Percentiles rank a stretch among this genome's conserved stretches.
Evolutionary conservation across 2,888 invertebrate genomes (phyloP).

Genomic region (Eupithecia pulchellata): DNA sequence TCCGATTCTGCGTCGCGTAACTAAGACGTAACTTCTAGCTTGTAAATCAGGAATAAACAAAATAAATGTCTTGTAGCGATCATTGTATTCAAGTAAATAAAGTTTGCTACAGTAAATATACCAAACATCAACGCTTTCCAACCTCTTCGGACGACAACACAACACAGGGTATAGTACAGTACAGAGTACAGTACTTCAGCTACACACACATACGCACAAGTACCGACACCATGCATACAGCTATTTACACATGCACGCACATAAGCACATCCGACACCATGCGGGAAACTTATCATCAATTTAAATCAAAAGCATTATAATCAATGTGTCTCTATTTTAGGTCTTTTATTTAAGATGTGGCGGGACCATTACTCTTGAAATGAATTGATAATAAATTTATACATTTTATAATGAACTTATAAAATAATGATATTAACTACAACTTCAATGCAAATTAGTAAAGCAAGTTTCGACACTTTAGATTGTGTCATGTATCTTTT

Average conservation of each 20-base stretch:
- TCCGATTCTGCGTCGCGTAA: no score
- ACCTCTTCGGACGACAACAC: neutral
- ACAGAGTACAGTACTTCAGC: neutral
- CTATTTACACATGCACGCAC: constrained; percentile 9
- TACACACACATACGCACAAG: neutral
- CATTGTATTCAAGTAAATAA: no score
- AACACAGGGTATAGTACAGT: neutral
- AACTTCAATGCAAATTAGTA: neutral
- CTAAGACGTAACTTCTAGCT: no score
- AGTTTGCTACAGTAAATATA: no score
- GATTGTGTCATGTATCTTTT: neutral
- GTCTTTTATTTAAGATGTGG: no score
- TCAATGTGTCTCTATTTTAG: no score
- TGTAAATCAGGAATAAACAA: no score
- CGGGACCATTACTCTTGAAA: neutral
- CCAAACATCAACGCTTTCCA: constrained; percentile 8
- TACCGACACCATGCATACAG: constrained; percentile 7
- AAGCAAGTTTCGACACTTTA: neutral
- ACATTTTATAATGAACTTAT: neutral
- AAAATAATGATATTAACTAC: neutral
- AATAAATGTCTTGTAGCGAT: no score
- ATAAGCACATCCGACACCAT: neutral
- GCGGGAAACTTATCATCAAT: constrained; percentile 2
- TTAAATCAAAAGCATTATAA: no score
- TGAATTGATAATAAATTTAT: neutral